These are phyloP conservation scores for Cotesia chilonis DNA, from an alignment of 1,140 invertebrate genomes.

Conservation along the genomic window DNA sequence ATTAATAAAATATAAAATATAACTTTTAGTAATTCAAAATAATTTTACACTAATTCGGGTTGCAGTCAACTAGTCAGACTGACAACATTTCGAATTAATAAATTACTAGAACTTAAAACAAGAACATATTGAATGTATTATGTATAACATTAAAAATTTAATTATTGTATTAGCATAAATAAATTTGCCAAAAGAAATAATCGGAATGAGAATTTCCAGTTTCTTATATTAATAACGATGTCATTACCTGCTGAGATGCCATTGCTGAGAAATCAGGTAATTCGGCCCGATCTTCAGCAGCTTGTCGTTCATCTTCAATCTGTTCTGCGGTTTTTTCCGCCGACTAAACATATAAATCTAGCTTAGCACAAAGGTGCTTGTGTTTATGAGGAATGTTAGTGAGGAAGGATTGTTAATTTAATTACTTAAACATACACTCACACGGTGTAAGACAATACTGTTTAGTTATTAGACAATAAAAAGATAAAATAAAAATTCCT, in stretches of 20 bases:
- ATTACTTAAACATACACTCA: neutral
- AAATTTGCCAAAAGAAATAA: neutral
- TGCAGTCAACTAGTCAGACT: too few species aligned
- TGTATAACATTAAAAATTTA: too few species aligned
- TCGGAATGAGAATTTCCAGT: neutral
- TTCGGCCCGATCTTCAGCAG: constrained; percentile 61
- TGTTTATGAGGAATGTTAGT: neutral
- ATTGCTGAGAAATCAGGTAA: constrained; percentile 65
- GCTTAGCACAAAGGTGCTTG: constrained; percentile 16
- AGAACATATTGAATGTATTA: too few species aligned
- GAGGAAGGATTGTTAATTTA: neutral
- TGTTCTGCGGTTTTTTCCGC: constrained; percentile 61
- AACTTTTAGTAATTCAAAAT: too few species aligned
- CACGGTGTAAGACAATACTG: too few species aligned
- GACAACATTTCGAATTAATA: too few species aligned
- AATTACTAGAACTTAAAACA: too few species aligned
- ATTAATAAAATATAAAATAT: too few species aligned
- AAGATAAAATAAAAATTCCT: neutral
- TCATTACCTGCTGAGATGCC: constrained; percentile 66
- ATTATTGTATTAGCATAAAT: too few species aligned
- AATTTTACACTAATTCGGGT: too few species aligned
- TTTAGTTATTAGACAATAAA: neutral
- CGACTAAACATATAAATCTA: constrained; percentile 49
- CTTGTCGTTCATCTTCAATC: constrained; percentile 63
- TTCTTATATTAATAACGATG: constrained; percentile 4